Percentiles rank a stretch among this genome's conserved stretches.
These are phyloP conservation scores for Lamellibrachia satsuma DNA, from an alignment of 2,888 invertebrate genomes.

Conservation along the genomic window DNA sequence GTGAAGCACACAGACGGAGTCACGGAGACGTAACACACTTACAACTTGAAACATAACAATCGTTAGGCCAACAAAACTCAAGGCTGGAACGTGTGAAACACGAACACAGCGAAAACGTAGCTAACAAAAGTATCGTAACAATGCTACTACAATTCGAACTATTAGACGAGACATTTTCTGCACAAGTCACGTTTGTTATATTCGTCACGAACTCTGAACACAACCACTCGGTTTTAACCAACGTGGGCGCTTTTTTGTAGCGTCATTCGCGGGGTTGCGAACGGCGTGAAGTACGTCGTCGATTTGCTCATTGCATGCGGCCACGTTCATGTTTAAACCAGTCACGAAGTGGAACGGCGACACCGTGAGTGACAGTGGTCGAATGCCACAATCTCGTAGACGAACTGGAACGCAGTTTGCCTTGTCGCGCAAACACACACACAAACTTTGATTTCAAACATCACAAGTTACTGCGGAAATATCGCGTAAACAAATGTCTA, in stretches of 20 bases:
- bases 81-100: background rate
- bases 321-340: background rate
- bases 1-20: background rate
- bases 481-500: background rate
- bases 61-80: background rate
- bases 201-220: background rate
- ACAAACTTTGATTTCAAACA: background rate
- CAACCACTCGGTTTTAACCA: background rate
- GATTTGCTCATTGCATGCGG: background rate
- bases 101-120: background rate
- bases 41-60: background rate
- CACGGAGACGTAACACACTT: background rate
- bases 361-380: background rate
- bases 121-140: background rate
- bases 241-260: background rate
- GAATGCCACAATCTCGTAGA: background rate
- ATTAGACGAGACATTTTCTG: background rate
- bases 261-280: background rate
- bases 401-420: background rate
- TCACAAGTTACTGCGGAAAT: background rate
- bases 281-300: background rate
- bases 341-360: background rate
- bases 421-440: background rate
- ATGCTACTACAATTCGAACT: background rate
- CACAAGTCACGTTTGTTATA: background rate